These are phyloP conservation scores for Dolichotis patagonum DNA, from an alignment of 2,113 vertebrate genomes.

Conservation along the genomic window DNA sequence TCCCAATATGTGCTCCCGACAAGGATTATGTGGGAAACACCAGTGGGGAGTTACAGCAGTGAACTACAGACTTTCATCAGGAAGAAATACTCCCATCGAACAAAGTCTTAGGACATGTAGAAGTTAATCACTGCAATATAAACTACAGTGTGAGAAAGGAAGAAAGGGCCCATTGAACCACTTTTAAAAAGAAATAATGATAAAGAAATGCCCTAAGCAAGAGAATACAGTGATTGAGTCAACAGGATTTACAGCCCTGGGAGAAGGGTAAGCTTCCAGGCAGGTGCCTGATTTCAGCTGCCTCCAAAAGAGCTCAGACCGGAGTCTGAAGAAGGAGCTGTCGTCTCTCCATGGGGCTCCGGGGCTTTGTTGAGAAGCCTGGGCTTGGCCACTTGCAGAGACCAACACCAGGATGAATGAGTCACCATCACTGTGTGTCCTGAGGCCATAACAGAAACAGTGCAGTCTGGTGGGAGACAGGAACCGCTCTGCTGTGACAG, in stretches of 20 bases:
- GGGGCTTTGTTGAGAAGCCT: not conserved
- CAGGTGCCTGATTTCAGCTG: not conserved
- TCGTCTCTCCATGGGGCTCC: not conserved
- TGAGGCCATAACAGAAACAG: not conserved
- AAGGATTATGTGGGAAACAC: not conserved
- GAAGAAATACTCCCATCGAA: not conserved
- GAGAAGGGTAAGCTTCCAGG: not conserved
- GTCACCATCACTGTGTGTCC: not conserved
- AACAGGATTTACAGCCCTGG: not conserved
- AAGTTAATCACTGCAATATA: not conserved
- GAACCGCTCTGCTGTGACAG: not conserved
- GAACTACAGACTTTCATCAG: not conserved
- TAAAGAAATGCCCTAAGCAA: not conserved
- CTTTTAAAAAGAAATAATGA: not conserved
- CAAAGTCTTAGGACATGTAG: not conserved
- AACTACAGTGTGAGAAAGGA: not conserved
- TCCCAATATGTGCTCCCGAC: not conserved
- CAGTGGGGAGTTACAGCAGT: no score
- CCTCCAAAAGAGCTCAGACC: rapidly evolving
- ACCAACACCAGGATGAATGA: not conserved
- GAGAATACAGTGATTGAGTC: not conserved
- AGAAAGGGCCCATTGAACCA: not conserved
- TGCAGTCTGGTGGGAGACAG: not conserved
- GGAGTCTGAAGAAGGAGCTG: not conserved
- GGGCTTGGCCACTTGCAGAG: not conserved